phyloP scores from a whole-genome alignment of 2,888 invertebrate genomes.

The Dicyrtomina minuta region DNA sequence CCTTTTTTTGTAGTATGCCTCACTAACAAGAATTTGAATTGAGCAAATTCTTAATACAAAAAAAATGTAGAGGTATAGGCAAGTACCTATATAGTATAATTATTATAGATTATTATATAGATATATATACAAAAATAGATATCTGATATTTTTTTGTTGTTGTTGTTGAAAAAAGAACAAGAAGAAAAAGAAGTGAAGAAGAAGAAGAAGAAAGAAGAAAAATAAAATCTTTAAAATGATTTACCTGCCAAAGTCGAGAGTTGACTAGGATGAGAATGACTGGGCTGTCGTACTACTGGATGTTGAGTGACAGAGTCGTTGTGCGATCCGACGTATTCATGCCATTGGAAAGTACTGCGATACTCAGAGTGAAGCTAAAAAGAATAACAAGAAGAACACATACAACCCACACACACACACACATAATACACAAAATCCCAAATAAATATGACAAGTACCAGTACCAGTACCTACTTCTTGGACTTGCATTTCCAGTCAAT shows the following conservation, averaged over 20 bases:
- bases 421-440: neutral
- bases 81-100: too few relatives aligned
- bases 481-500: neutral
- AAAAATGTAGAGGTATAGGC: neutral
- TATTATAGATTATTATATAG: too few relatives aligned
- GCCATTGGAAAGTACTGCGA: constrained; percentile 93
- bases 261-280: constrained; percentile 29
- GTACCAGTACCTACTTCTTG: too few relatives aligned
- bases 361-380: constrained; percentile 88
- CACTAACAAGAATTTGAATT: neutral
- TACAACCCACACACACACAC: too few relatives aligned
- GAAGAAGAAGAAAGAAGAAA: neutral
- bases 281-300: constrained; percentile 33
- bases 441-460: constrained; percentile 3
- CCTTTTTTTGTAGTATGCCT: neutral
- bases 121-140: too few relatives aligned
- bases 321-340: constrained; percentile 74
- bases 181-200: constrained; percentile 2
- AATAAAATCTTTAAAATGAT: constrained; percentile 2
- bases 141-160: too few relatives aligned
- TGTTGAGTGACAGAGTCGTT: constrained; percentile 30
- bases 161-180: too few relatives aligned
- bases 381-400: constrained; percentile 31
- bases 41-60: neutral
- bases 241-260: constrained; percentile 30